Percentiles rank a stretch among this genome's conserved stretches.
Conservation (phyloP, 2,888 invertebrate genomes). For the Temnothorax ravouxi region DNA sequence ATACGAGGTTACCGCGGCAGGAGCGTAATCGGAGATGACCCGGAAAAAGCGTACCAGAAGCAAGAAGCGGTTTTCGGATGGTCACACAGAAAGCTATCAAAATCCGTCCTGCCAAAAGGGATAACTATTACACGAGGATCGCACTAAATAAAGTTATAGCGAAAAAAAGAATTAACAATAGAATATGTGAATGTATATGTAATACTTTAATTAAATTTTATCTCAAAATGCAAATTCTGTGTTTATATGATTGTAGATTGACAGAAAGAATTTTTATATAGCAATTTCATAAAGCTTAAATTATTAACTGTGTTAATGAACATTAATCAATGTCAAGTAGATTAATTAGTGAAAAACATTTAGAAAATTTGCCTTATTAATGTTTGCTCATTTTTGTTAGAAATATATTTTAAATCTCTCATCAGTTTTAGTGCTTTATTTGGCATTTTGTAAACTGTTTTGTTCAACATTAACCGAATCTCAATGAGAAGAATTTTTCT, state of each 20-base stretch:
- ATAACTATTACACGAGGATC: neutral
- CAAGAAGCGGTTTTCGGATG: slow-evolving; percentile 41
- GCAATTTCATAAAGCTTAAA: slow-evolving; percentile 3
- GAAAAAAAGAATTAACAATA: neutral
- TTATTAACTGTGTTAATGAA: neutral
- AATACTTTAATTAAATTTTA: neutral
- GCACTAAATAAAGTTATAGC: neutral
- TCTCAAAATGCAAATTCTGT: neutral
- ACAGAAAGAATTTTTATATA: neutral
- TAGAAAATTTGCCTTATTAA: neutral
- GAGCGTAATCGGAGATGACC: slow-evolving; percentile 69
- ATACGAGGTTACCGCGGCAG: slow-evolving; percentile 61
- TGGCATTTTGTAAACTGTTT: neutral
- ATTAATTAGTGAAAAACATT: neutral
- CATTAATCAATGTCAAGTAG: neutral
- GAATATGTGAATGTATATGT: neutral
- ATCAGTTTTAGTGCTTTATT: neutral
- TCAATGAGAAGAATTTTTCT: slow-evolving; percentile 31
- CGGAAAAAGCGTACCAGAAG: slow-evolving; percentile 51
- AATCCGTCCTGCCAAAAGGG: slow-evolving; percentile 19
- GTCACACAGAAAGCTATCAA: slow-evolving; percentile 29
- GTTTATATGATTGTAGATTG: neutral
- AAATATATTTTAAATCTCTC: slow-evolving; percentile 5
- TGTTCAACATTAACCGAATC: neutral
- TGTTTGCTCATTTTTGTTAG: neutral